Percentiles rank a stretch among this genome's conserved stretches.
Conservation (phyloP, 2,113 vertebrate species). For the Beaufortia kweichowensis region DNA sequence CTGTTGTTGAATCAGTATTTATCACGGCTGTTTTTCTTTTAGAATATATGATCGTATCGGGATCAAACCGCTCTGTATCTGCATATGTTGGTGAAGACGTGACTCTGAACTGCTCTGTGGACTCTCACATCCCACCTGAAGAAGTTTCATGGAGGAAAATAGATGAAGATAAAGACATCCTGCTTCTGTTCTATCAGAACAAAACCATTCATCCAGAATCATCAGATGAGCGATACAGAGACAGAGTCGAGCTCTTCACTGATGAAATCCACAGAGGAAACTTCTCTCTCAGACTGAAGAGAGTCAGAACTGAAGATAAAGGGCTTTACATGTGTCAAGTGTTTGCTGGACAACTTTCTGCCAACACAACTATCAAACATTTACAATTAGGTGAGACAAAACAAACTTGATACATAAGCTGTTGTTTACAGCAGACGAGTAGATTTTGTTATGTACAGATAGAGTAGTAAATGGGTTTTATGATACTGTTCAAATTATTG, state of each 20-base stretch:
- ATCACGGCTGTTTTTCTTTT: background rate
- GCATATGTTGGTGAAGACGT: constrained; percentile 36
- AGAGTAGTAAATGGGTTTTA: no score
- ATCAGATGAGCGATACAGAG: constrained; percentile 21
- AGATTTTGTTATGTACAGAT: no score
- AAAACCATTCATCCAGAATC: background rate
- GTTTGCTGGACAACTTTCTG: background rate
- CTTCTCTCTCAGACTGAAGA: constrained; percentile 38
- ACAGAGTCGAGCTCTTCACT: constrained; percentile 45
- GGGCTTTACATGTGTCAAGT: background rate
- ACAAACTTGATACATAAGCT: background rate
- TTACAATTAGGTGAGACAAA: background rate
- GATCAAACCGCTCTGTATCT: background rate
- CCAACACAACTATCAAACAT: background rate
- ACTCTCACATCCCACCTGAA: constrained; percentile 37
- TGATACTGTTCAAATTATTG: no score
- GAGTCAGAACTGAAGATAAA: constrained; percentile 12
- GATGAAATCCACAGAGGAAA: constrained; percentile 54
- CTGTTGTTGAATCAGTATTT: background rate
- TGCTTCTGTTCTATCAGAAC: constrained; percentile 36
- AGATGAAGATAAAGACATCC: background rate
- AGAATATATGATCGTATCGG: constrained; percentile 13
- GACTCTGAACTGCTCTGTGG: constrained; percentile 49
- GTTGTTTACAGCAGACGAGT: no score
- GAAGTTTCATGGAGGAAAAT: constrained; percentile 49